Percentiles rank a stretch among this genome's conserved stretches.
Evolutionary conservation across 2,888 invertebrate genomes (phyloP).

Genomic region (Agonopterix heracliana): DNA sequence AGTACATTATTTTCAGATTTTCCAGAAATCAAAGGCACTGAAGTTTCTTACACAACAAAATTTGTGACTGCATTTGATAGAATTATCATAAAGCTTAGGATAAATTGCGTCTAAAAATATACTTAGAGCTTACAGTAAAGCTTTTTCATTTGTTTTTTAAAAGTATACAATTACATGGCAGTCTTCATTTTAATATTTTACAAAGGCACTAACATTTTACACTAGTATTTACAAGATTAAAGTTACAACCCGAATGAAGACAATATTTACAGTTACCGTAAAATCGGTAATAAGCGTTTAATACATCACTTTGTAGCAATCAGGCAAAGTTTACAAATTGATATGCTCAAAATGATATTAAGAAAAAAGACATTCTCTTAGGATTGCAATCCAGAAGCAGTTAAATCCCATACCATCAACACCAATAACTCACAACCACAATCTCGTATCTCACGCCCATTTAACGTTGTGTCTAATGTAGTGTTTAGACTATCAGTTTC

Average conservation of each 20-base stretch:
- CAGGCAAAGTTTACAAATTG: slow-evolving; percentile 22
- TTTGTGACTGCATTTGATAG: slow-evolving; percentile 28
- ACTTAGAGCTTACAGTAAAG: slow-evolving; percentile 73
- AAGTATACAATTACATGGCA: slow-evolving; percentile 64
- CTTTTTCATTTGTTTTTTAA: slow-evolving; percentile 59
- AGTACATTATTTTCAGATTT: slow-evolving; percentile 26
- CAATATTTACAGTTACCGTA: slow-evolving; percentile 71
- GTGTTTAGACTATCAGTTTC: too few species aligned
- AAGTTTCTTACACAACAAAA: slow-evolving; percentile 5
- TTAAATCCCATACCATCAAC: too few species aligned
- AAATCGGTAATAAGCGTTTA: slow-evolving; percentile 75
- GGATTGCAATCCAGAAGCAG: too few species aligned
- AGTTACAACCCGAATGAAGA: slow-evolving; percentile 63
- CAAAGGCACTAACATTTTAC: slow-evolving; percentile 54
- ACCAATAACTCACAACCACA: too few species aligned
- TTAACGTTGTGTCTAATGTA: too few species aligned
- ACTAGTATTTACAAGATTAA: slow-evolving; percentile 60
- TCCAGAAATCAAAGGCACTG: slow-evolving; percentile 23
- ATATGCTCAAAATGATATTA: slow-evolving; percentile 25
- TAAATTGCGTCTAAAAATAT: slow-evolving; percentile 43
- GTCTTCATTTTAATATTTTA: slow-evolving; percentile 66
- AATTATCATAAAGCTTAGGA: slow-evolving; percentile 15
- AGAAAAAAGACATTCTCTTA: neutral
- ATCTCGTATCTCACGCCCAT: too few species aligned
- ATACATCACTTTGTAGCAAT: slow-evolving; percentile 68